A percentile compares a stretch with the other conserved stretches of the same genome.
Conservation (phyloP, 2,797 vertebrate species). For the Amblyopsis hoosieri region DNA sequence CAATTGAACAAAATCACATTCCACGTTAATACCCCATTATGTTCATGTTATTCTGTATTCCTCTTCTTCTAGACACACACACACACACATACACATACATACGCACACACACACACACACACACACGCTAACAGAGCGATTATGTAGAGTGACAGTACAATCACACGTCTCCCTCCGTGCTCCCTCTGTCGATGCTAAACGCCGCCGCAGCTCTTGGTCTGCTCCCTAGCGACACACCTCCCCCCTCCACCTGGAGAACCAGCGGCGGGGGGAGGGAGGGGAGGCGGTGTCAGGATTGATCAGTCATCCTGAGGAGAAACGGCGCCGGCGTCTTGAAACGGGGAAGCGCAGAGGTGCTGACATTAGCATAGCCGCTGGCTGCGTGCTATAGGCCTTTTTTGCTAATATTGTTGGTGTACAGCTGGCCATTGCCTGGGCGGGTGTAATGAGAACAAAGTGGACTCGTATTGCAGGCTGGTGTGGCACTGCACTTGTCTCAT, state of each 20-base stretch:
- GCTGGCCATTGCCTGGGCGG: constrained; percentile 43
- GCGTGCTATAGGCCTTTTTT: constrained; percentile 36
- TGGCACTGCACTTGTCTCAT: neutral
- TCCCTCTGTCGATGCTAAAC: constrained; percentile 41
- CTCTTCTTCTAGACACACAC: constrained; percentile 23
- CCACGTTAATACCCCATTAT: constrained; percentile 9
- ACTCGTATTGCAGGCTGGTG: constrained; percentile 39
- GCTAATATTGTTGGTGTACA: constrained; percentile 37
- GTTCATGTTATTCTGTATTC: neutral
- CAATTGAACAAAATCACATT: constrained; percentile 69
- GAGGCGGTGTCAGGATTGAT: constrained; percentile 64
- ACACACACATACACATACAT: constrained; percentile 22
- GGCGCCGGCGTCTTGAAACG: constrained; percentile 43
- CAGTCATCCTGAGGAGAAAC: constrained; percentile 51
- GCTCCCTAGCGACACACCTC: constrained; percentile 50
- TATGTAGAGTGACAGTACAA: constrained; percentile 45
- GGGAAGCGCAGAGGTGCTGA: constrained; percentile 41
- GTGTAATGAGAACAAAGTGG: constrained; percentile 51
- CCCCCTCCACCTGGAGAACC: constrained; percentile 5
- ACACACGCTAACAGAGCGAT: constrained; percentile 32
- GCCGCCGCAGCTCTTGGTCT: constrained; percentile 27
- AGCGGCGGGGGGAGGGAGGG: constrained; percentile 34
- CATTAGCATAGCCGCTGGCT: constrained; percentile 52
- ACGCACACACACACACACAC: constrained; percentile 38
- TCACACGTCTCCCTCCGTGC: constrained; percentile 33